Percentiles rank a stretch among this genome's conserved stretches.
Evolutionary conservation across 1,140 invertebrate genomes (phyloP).

Genomic region (Radopholus similis): DNA sequence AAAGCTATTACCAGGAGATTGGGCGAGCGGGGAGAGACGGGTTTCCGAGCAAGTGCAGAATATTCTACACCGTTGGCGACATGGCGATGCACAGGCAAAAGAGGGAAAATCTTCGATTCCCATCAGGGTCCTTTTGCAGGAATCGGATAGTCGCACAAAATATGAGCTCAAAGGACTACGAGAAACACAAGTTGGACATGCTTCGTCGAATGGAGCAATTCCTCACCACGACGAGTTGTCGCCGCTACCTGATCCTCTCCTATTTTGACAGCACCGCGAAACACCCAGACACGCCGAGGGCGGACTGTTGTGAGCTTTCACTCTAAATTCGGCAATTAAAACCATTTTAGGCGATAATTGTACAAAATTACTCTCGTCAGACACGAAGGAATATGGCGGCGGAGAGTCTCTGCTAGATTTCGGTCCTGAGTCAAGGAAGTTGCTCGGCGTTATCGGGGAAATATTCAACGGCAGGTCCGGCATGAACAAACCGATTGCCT

Average conservation of each 20-base stretch:
- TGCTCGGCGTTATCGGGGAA: conserved; percentile 10
- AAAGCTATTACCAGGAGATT: conserved; percentile 95
- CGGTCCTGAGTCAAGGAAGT: conserved; percentile 14
- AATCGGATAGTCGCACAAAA: conserved; percentile 7
- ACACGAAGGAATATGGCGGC: neutral
- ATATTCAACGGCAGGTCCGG: conserved; percentile 20
- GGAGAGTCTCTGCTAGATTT: conserved; percentile 4
- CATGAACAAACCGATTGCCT: conserved; percentile 24
- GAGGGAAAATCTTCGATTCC: neutral
- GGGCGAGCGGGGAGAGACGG: conserved; percentile 89
- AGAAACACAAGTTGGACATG: conserved; percentile 17
- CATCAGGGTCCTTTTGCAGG: neutral
- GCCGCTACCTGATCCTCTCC: conserved; percentile 13
- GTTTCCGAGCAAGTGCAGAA: conserved; percentile 17
- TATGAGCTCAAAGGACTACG: conserved; percentile 5
- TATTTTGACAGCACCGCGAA: conserved; percentile 19
- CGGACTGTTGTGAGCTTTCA: conserved; percentile 34
- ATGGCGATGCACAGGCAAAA: neutral
- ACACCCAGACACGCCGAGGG: conserved; percentile 21
- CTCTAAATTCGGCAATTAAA: too few species aligned
- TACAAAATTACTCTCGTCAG: neutral
- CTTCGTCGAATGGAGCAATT: conserved; percentile 22
- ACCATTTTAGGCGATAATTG: too few species aligned
- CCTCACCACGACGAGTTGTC: conserved; percentile 16
- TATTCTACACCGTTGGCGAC: conserved; percentile 24